Base-by-base conservation (phyloP, 1,140 invertebrate species). In the Diachasmimorpha longicaudata region DNA sequence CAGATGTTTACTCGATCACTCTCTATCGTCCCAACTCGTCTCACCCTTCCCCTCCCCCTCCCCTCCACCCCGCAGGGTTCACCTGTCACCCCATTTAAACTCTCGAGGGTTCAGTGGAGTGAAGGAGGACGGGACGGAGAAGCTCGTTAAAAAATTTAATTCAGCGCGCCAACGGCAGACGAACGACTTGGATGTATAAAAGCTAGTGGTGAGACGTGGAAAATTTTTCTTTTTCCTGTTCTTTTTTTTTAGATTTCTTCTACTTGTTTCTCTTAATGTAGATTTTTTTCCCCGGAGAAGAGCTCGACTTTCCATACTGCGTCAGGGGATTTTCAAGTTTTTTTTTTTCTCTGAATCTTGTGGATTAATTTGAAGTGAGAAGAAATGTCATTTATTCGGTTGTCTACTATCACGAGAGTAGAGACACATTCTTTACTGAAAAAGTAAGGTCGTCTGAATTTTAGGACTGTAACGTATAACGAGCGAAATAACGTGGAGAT, bases 71-170 rank as follows among this genome's bases (percentile, higher is more conserved):
- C n/a, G n/a, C n/a, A n/a, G n/a, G n/a, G 6, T 55, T 55, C 48
- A 55, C 48, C 48, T 55, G 48, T 55, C 48, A 55, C 4, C 58
- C 25, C 23, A 6, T 23, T 66, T 25, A 66, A 66, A 31, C 25
- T 23, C 25, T n/a, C 16, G n/a, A 63, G 31, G 23, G 11, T 74
- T 36, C 36, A 75, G 68, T 25, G 37, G 69, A 71, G 74, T 67
- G 55, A 76, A 72, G 55, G 67, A 58, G 44, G 39, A 73, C 42
- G 72, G 55, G 79, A 68, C 16, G 31, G 66, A 11, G 77, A 77
- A 80, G 83, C 83, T 85, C 82, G 80, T 83, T 85, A 84, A 85
- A 78, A 85, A 85, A 85, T 84, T 85, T 83, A 77, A 77, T 77
- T 77, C 76, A 73, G 46, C 36, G 44, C 19, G 37, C 71, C 71